Percentiles rank a stretch among this genome's conserved stretches.
Evolutionary conservation across 2,888 invertebrate genomes (phyloP).

Genomic region (Nemurella pictetii): DNA sequence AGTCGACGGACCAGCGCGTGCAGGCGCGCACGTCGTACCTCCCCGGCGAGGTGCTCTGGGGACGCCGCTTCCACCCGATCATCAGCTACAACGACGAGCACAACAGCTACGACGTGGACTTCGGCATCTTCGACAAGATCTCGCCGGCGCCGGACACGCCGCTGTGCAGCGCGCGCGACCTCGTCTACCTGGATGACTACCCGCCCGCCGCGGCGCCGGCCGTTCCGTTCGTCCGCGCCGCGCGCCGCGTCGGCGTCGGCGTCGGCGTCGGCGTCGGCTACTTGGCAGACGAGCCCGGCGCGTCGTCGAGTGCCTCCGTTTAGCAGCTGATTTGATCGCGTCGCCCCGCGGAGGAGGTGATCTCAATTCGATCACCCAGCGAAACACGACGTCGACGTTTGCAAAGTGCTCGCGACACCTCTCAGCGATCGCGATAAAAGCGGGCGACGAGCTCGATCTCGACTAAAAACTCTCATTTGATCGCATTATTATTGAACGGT

Average conservation of each 20-base stretch:
- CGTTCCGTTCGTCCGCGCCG: too few relatives aligned
- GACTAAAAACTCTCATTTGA: neutral
- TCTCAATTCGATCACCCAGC: neutral
- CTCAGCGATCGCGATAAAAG: neutral
- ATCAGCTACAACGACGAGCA: conserved; percentile 63
- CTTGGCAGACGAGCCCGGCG: neutral
- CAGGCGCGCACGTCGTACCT: conserved; percentile 78
- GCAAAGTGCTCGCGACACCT: neutral
- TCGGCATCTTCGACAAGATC: conserved; percentile 65
- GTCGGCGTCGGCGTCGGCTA: neutral
- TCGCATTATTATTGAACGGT: neutral
- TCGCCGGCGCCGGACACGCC: conserved; percentile 66
- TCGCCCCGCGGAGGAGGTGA: neutral
- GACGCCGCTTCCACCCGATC: conserved; percentile 74
- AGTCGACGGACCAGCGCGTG: conserved; percentile 73
- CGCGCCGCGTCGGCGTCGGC: too few relatives aligned
- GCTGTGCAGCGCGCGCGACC: conserved; percentile 53
- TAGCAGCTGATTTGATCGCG: neutral
- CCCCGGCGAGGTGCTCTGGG: conserved; percentile 82
- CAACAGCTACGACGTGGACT: conserved; percentile 64
- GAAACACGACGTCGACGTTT: neutral
- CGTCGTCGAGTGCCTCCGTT: neutral
- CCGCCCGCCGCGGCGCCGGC: neutral
- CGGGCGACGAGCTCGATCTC: neutral
- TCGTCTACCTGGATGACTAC: neutral